Evolutionary conservation across 2,797 vertebrate genomes (phyloP), one percentile per base, ranked within the genome.

Genomic region (Coilia nasus): DNA sequence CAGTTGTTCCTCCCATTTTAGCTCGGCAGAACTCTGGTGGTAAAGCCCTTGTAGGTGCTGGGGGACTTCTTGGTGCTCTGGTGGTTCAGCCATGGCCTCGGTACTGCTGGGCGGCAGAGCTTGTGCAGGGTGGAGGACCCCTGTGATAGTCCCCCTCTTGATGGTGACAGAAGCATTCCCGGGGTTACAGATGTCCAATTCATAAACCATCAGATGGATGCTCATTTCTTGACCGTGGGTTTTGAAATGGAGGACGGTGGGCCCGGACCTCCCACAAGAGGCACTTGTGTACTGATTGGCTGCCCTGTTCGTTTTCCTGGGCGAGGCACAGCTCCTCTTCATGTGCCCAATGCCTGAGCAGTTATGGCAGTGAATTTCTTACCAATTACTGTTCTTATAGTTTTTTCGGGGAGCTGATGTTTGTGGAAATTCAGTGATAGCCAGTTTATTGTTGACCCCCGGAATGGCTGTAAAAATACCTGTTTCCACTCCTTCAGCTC

Each of bases 351-450:
- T 9, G 0, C 82, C 88, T 1, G 23, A 54, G 10, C 90, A 90
- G 41, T 88, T 91, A 17, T 91, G 87, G 12, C 85, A 87, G 3
- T n/a, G 12, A 19, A 90, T 83, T 1, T 89, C 31, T 14, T 86
- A 46, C 83, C 82, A 85, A 9, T 83, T 12, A 9, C 15, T n/a
- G 2, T 28, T 1, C 14, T 50, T 47, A n/a, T n/a, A n/a, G n/a
- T n/a, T n/a, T n/a, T n/a, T n/a, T n/a, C n/a, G n/a, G n/a, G n/a
- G n/a, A n/a, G n/a, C n/a, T n/a, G n/a, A n/a, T n/a, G n/a, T n/a
- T n/a, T n/a, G 7, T 19, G 14, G 21, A 25, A 11, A 17, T 67
- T 83, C 54, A 56, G 1, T 10, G 54, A 56, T 56, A 15, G 10
- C 2, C 54, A 12, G 54, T 56, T 56, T 10, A 56, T 56, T 56